A percentile compares a stretch with the other conserved stretches of the same genome.
Evolutionary conservation across 2,113 vertebrate species (phyloP).

Genomic region (Calyptommatus sinebrachiatus): DNA sequence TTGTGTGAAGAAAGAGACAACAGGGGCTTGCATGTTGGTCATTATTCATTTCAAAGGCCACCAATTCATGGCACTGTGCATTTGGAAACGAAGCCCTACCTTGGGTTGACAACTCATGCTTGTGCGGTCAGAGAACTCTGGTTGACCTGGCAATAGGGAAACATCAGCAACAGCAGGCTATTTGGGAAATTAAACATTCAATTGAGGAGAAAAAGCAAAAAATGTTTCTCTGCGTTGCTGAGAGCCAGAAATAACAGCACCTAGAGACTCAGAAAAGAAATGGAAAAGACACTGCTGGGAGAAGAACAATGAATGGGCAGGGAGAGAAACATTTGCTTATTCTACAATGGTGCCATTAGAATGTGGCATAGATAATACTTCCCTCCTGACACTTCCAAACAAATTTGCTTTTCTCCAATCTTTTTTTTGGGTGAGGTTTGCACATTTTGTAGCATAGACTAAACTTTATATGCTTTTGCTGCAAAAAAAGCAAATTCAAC

Average conservation of each 20-base stretch:
- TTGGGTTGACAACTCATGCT: constrained; percentile 13
- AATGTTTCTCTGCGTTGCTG: background rate
- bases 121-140: constrained; percentile 53
- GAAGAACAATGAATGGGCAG: background rate
- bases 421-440: no score
- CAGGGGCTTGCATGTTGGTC: background rate
- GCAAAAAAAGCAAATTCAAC: no score
- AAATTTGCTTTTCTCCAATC: no score
- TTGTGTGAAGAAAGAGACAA: background rate
- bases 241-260: constrained; percentile 48
- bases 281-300: background rate
- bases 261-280: constrained; percentile 6
- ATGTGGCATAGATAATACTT: no score
- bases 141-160: constrained; percentile 47
- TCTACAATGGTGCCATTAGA: no score
- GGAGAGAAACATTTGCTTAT: background rate
- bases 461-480: no score
- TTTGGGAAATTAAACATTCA: background rate
- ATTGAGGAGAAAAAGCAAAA: background rate
- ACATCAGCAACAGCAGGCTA: constrained; percentile 3
- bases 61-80: background rate
- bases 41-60: background rate
- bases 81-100: background rate
- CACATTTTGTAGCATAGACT: no score
- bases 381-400: no score